A percentile compares a stretch with the other conserved stretches of the same genome.
Conservation (phyloP, 2,797 vertebrate genomes). For the Sebastes matsubarae region DNA sequence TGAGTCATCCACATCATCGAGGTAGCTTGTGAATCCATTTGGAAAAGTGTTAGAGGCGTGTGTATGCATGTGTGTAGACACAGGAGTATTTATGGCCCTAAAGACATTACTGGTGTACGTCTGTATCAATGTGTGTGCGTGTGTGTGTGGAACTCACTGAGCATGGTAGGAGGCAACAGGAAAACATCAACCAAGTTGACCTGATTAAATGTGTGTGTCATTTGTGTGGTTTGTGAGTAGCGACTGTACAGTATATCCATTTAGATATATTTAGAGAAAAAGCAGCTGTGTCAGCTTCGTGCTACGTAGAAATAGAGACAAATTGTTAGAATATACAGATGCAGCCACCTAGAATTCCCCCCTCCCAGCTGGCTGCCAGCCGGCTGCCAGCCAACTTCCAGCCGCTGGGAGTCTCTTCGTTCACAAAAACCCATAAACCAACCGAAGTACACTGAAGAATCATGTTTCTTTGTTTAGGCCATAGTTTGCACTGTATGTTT, state of each 20-base stretch:
- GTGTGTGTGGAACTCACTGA: slow-evolving; percentile 8
- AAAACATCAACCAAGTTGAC: slow-evolving; percentile 38
- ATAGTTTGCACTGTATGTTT: too few relatives aligned
- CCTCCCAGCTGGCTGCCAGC: too few relatives aligned
- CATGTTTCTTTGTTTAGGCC: too few relatives aligned
- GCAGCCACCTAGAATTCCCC: too few relatives aligned
- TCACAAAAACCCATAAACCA: too few relatives aligned
- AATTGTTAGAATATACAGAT: not conserved
- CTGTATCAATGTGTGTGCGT: slow-evolving; percentile 23
- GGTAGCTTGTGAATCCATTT: slow-evolving; percentile 46
- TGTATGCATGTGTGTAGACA: slow-evolving; percentile 13
- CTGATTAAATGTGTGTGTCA: slow-evolving; percentile 34
- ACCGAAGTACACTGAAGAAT: too few relatives aligned
- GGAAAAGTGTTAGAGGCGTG: slow-evolving; percentile 30
- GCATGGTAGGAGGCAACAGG: slow-evolving; percentile 10
- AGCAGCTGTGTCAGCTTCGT: not conserved
- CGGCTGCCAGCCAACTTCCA: too few relatives aligned
- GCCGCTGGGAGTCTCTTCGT: too few relatives aligned
- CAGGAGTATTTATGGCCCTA: slow-evolving; percentile 35
- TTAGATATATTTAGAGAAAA: not conserved
- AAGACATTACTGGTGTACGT: slow-evolving; percentile 32
- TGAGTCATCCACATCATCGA: slow-evolving; percentile 41
- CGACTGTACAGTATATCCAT: not conserved
- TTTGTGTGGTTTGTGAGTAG: slow-evolving; percentile 28
- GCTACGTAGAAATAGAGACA: not conserved